A percentile compares a stretch with the other conserved stretches of the same genome.
Conservation (phyloP, 1,140 invertebrate species). For the Portunus trituberculatus region DNA sequence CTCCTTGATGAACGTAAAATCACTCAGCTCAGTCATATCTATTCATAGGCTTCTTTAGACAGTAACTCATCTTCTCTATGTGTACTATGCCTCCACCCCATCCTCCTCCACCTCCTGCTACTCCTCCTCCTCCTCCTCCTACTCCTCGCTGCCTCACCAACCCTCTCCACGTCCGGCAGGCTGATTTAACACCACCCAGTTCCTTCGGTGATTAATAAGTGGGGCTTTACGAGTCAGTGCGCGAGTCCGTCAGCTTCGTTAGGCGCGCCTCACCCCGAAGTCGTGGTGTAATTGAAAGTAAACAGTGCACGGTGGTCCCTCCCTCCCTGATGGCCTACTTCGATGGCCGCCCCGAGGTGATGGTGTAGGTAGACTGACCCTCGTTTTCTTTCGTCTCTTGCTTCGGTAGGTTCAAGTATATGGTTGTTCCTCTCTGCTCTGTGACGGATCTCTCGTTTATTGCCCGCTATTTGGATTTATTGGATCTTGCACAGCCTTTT, state of each 20-base stretch:
- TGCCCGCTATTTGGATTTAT: neutral
- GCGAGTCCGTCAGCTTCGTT: neutral
- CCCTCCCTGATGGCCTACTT: neutral
- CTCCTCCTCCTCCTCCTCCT: neutral
- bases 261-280: neutral
- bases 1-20: neutral
- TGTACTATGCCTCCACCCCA: neutral
- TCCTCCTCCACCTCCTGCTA: too few relatives aligned
- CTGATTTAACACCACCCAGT: conserved; percentile 10
- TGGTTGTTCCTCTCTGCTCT: neutral
- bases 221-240: neutral
- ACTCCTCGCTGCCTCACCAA: neutral
- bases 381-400: neutral
- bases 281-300: neutral
- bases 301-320: neutral
- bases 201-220: neutral
- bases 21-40: neutral
- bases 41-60: neutral
- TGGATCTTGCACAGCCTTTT: neutral
- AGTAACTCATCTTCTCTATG: neutral
- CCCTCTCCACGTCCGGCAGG: neutral
- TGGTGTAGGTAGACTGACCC: neutral
- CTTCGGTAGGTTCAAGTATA: neutral
- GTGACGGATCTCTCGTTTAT: neutral
- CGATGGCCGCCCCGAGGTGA: neutral